Conservation (phyloP, 2,888 invertebrate species). For the Lottia gigantea region DNA sequence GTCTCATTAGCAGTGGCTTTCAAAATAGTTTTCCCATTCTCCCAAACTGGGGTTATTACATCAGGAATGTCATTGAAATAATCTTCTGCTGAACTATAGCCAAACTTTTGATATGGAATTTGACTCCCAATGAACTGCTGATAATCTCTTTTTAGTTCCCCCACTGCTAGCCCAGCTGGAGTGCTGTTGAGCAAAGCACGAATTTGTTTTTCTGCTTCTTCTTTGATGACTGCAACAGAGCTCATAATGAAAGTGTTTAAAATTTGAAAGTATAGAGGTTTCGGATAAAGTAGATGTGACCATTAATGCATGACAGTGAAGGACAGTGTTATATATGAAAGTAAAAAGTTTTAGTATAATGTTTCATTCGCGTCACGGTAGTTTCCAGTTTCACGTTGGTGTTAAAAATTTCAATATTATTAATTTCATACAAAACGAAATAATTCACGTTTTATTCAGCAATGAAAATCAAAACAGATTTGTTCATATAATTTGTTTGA, state of each 20-base stretch:
- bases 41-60: slow-evolving; percentile 40
- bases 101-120: slow-evolving; percentile 45
- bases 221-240: slow-evolving; percentile 34
- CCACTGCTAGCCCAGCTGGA: slow-evolving; percentile 47
- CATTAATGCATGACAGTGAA: not conserved
- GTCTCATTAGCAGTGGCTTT: slow-evolving; percentile 44
- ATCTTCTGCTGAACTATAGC: slow-evolving; percentile 46
- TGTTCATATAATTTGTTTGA: no score
- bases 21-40: slow-evolving; percentile 43
- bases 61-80: slow-evolving; percentile 48
- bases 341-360: no score
- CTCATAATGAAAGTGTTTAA: slow-evolving; percentile 31
- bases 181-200: slow-evolving; percentile 52
- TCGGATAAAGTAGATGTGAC: not conserved
- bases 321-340: no score
- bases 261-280: not conserved
- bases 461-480: no score
- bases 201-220: slow-evolving; percentile 46
- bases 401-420: no score
- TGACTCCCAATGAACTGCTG: slow-evolving; percentile 43
- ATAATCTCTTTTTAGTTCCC: slow-evolving; percentile 49
- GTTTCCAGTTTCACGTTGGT: no score
- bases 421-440: no score
- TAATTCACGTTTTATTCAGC: no score
- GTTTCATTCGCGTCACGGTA: no score